Evolutionary conservation across 2,797 vertebrate genomes (phyloP), one percentile per base, ranked within the genome.

Genomic region (Gallinago solitaria): DNA sequence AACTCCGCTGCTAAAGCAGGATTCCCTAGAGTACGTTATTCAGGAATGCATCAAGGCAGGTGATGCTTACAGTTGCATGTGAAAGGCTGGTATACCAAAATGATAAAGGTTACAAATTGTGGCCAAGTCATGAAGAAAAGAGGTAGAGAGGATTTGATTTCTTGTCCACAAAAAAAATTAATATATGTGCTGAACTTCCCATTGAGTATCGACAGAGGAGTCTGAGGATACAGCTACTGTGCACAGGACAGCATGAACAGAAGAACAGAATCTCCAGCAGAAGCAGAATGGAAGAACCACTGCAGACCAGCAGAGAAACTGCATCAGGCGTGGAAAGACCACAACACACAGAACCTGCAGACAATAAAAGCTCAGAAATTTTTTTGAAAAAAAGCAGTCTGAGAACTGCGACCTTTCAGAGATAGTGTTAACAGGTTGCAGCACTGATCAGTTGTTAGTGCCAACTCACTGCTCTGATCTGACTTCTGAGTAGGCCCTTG

Each of bases 281-380:
- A 48, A 77, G 35, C n/a, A 61, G 48, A 86, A 51, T 43, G 35
- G 59, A 73, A 77, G 50, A 60, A 45, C 18, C 67, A 33, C 33
- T 0, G 1, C n/a, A 39, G 24, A 33, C 18, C 20, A 74, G 13
- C n/a, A 30, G 43, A 63, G 73, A 67, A 74, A 45, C 19, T 53
- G 37, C 35, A 35, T 28, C 28, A 57, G 33, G 25, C n/a, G 15
- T 15, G 41, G 60, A 51, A 82, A 32, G 23, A 33, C 6, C 41
- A 61, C 0, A 1, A 9, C 2, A 2, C 32, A 33, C 7, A 51
- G 47, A 71, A 71, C 41, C 20, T 25, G 12, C 0, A 2, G 35
- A 32, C 37, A 35, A 10, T 28, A 76, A 50, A 76, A 89, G 30
- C 47, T 61, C 9, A 57, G 60, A 21, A 63, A 53, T 12, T n/a